Evolutionary conservation across 2,888 invertebrate species (phyloP).

Genomic region (Bellardia bayeri): DNA sequence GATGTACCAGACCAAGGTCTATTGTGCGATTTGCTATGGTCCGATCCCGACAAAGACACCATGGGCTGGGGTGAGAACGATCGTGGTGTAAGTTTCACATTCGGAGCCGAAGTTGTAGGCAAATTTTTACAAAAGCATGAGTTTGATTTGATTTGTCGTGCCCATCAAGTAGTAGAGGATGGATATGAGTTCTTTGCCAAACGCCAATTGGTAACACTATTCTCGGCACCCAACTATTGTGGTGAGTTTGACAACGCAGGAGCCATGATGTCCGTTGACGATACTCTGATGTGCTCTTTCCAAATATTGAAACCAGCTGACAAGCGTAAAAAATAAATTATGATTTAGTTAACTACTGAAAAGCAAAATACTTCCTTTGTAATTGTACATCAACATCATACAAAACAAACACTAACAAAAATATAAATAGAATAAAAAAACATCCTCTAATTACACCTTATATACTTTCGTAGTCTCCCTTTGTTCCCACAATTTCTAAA

Average conservation of each 20-base stretch:
- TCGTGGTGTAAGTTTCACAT: constrained; percentile 99
- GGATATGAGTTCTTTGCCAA: constrained; percentile 99
- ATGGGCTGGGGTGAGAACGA: constrained; percentile 99
- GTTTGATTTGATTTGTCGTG: constrained; percentile 99
- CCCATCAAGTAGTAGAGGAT: constrained; percentile 99
- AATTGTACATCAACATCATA: constrained; percentile 66
- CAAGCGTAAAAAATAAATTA: constrained; percentile 92
- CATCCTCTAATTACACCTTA: constrained; percentile 34
- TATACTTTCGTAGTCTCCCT: constrained; percentile 13
- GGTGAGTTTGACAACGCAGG: constrained; percentile 95
- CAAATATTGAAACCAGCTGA: constrained; percentile 98
- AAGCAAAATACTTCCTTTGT: constrained; percentile 60
- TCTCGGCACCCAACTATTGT: constrained; percentile 97
- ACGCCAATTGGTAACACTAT: constrained; percentile 96
- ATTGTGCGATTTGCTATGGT: constrained; percentile 98
- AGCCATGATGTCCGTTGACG: constrained; percentile 99
- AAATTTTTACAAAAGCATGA: constrained; percentile 99
- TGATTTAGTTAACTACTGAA: constrained; percentile 62
- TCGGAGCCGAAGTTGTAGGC: constrained; percentile 99
- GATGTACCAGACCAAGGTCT: constrained; percentile 99
- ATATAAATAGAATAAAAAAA: constrained; percentile 61
- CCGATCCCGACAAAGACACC: constrained; percentile 98
- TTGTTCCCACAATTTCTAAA: constrained; percentile 16
- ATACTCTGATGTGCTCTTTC: constrained; percentile 99
- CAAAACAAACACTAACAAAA: constrained; percentile 68